phyloP scores from a whole-genome alignment of 2,888 invertebrate genomes.

The Drosophila kambysellisi region DNA sequence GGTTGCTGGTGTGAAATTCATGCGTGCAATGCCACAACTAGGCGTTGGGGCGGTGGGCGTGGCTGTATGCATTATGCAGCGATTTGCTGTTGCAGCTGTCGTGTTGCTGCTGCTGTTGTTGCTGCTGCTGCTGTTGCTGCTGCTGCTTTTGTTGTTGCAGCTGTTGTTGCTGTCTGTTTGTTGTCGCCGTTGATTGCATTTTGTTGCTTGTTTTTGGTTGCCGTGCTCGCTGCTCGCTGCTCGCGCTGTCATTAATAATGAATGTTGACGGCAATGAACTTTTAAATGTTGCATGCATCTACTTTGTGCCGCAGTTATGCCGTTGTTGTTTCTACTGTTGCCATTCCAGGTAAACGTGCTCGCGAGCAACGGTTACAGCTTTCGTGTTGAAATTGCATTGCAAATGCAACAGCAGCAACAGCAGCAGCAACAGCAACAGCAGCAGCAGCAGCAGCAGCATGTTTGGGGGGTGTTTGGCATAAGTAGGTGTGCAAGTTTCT shows the following conservation, averaged over 20 bases:
- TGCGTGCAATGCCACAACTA: constrained; percentile 49
- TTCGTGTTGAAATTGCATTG: constrained; percentile 64
- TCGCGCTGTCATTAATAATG: constrained; percentile 83
- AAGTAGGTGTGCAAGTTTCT: constrained; percentile 52
- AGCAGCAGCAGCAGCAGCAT: not conserved
- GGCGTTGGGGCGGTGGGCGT: constrained; percentile 37
- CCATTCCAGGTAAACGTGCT: constrained; percentile 76
- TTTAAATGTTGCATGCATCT: constrained; percentile 83
- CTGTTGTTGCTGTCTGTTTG: constrained; percentile 62
- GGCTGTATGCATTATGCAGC: constrained; percentile 68
- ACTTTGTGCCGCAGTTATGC: constrained; percentile 43
- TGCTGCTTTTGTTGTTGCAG: constrained; percentile 38
- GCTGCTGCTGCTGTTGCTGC: constrained; percentile 41
- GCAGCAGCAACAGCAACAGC: not conserved
- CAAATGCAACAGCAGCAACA: constrained; percentile 61
- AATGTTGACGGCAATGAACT: constrained; percentile 85
- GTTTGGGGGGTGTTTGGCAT: constrained; percentile 13
- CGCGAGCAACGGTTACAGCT: constrained; percentile 54
- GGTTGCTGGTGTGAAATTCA: constrained; percentile 43
- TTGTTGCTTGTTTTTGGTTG: constrained; percentile 81
- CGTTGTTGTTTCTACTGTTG: constrained; percentile 45
- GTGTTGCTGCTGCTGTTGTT: constrained; percentile 49
- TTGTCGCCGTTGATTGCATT: constrained; percentile 77
- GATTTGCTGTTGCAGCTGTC: constrained; percentile 54
- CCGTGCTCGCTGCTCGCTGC: constrained; percentile 53